Evolutionary conservation across 2,888 invertebrate species (phyloP).

Genomic region (Phalera bucephala): DNA sequence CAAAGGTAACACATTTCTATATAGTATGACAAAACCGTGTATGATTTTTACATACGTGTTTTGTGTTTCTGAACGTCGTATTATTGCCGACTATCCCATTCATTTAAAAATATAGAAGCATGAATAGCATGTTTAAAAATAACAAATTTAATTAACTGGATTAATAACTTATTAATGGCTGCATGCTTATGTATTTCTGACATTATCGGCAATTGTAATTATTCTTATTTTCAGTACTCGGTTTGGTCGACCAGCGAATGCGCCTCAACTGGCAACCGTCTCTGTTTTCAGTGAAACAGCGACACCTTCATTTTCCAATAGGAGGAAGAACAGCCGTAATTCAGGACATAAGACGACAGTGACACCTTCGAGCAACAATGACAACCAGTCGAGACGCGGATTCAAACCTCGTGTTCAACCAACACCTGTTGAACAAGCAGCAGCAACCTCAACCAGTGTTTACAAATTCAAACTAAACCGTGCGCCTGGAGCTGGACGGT

Average conservation of each 20-base stretch:
- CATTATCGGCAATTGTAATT: constrained; percentile 33
- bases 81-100: constrained; percentile 37
- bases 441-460: constrained; percentile 83
- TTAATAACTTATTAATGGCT: constrained; percentile 14
- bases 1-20: constrained; percentile 59
- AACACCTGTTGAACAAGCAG: constrained; percentile 78
- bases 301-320: constrained; percentile 75
- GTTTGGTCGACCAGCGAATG: constrained; percentile 73
- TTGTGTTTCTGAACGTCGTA: constrained; percentile 10
- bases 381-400: constrained; percentile 80
- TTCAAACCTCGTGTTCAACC: constrained; percentile 87
- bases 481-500: constrained; percentile 92
- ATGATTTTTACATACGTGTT: too few relatives aligned
- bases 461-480: constrained; percentile 93
- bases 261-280: constrained; percentile 85
- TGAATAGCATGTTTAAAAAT: background rate
- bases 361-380: constrained; percentile 66
- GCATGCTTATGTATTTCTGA: constrained; percentile 4
- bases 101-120: background rate
- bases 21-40: constrained; percentile 14
- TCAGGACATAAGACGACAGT: constrained; percentile 68
- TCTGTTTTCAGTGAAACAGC: constrained; percentile 86
- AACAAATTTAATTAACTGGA: constrained; percentile 13
- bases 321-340: constrained; percentile 77
- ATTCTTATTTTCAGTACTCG: constrained; percentile 74